These are phyloP conservation scores for Branchinecta lindahli DNA, from an alignment of 1,140 invertebrate genomes.

Conservation along the genomic window DNA sequence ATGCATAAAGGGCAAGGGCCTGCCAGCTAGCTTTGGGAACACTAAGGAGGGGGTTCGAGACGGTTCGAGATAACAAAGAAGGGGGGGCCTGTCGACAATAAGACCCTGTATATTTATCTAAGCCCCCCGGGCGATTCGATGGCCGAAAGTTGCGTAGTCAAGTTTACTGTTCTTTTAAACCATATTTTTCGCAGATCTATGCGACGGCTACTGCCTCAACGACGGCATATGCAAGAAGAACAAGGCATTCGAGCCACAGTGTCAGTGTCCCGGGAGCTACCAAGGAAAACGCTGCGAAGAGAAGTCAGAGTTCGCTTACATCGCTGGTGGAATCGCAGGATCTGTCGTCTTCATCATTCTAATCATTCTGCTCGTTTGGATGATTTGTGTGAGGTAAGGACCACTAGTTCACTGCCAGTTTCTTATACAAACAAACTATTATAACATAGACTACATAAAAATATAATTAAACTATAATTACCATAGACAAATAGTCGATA, in stretches of 20 bases:
- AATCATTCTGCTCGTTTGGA: constrained; percentile 82
- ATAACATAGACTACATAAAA: neutral
- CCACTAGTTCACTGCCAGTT: neutral
- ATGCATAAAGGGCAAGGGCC: too few relatives aligned
- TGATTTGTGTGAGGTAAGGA: constrained; percentile 75
- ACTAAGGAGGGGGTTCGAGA: too few relatives aligned
- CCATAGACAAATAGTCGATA: too few relatives aligned
- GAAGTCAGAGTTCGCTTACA: constrained; percentile 86
- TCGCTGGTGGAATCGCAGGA: constrained; percentile 78
- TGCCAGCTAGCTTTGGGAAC: too few relatives aligned
- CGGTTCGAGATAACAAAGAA: too few relatives aligned
- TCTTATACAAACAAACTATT: neutral
- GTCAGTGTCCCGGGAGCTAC: constrained; percentile 75
- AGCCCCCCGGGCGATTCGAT: too few relatives aligned
- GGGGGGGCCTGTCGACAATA: too few relatives aligned
- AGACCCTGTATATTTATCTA: too few relatives aligned
- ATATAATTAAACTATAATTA: too few relatives aligned
- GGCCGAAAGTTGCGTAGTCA: too few relatives aligned
- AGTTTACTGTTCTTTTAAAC: constrained; percentile 11
- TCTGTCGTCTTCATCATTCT: constrained; percentile 77
- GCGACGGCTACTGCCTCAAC: constrained; percentile 73
- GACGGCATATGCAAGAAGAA: constrained; percentile 81
- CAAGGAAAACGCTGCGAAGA: constrained; percentile 76
- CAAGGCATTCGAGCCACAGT: constrained; percentile 51
- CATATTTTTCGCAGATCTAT: constrained; percentile 49